Base-by-base conservation (phyloP, 2,888 invertebrate species). In the Catocala nupta region DNA sequence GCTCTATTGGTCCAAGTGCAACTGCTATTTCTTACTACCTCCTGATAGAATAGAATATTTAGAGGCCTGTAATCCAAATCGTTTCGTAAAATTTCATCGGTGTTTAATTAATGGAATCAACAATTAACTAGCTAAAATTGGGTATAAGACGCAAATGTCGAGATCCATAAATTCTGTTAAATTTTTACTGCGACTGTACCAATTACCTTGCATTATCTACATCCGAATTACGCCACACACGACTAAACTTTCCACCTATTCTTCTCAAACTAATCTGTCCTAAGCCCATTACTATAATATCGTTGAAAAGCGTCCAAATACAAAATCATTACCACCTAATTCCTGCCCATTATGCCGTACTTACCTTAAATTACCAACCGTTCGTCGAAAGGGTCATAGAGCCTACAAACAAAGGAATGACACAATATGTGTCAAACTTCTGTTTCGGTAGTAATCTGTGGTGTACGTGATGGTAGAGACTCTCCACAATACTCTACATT, bases 391-490 rank as follows among this genome's bases (percentile, higher is more conserved):
- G 67, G 75, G 73, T 16, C 59, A 65, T 66, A 72, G 61, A 67
- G 65, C 49, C 61, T 70, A 71, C 71, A 74, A 65, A 83, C 81
- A 84, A 80, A 75, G 70, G 72, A 57, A 43, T 25, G 47, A 75
- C 70, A 90, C 87, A 89, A 88, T 83, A 78, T 63, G 67, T 83
- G 82, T 81, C 82, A 85, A 86, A 88, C 90, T 90, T 83, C 89
- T 86, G 90, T 83, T 82, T 86, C 90, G 84, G 90, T 90, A 90
- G 90, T 89, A 78, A 77, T 64, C 62, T 77, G 62, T 61, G n/a
- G 12, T 12, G 55, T 61, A 64, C 56, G 61, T 58, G 59, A 59
- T 55, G 47, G 49, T 63, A 50, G 58, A 69, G 57, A 36, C 59
- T 53, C 54, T 57, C 49, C 25, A 43, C 63, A 57, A 60, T 66